A percentile compares a stretch with the other conserved stretches of the same genome.
phyloP scores from a whole-genome alignment of 2,888 invertebrate species.

The Abscondita cerata region DNA sequence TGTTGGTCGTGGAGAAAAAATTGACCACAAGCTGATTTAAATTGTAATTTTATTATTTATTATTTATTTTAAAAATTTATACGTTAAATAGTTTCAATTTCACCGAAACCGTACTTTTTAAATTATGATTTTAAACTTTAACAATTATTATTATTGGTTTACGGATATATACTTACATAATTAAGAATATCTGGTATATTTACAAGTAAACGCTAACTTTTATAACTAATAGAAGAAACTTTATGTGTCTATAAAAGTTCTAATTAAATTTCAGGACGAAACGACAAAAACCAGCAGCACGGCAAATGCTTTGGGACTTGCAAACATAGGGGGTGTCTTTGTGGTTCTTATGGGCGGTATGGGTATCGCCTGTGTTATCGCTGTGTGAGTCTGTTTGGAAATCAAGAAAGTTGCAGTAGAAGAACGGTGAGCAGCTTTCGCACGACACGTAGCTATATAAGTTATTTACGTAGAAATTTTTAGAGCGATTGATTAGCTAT shows the following conservation, averaged over 20 bases:
- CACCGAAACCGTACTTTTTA: too few species aligned
- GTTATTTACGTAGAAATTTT: conserved; percentile 39
- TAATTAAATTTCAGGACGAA: conserved; percentile 69
- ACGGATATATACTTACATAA: too few species aligned
- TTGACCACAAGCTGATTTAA: too few species aligned
- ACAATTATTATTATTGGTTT: too few species aligned
- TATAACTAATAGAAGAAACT: background rate
- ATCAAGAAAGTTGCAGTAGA: conserved; percentile 88
- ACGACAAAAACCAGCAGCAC: conserved; percentile 84
- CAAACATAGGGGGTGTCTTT: conserved; percentile 96
- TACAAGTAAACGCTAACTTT: too few species aligned
- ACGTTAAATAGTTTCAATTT: too few species aligned
- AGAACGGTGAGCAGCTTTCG: conserved; percentile 75
- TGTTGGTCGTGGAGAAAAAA: too few species aligned
- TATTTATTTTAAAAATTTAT: too few species aligned
- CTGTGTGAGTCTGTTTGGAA: conserved; percentile 98
- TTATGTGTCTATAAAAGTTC: conserved; percentile 16
- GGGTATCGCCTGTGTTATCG: conserved; percentile 90
- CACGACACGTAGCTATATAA: conserved; percentile 57
- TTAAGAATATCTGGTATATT: too few species aligned
- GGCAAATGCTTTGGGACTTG: conserved; percentile 88
- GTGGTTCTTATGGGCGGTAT: conserved; percentile 94
- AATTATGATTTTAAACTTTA: too few species aligned
- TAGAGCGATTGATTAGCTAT: conserved; percentile 15
- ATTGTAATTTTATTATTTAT: too few species aligned